Evolutionary conservation across 2,113 vertebrate species (phyloP).

Genomic region (Protobothrops flavoviridis): DNA sequence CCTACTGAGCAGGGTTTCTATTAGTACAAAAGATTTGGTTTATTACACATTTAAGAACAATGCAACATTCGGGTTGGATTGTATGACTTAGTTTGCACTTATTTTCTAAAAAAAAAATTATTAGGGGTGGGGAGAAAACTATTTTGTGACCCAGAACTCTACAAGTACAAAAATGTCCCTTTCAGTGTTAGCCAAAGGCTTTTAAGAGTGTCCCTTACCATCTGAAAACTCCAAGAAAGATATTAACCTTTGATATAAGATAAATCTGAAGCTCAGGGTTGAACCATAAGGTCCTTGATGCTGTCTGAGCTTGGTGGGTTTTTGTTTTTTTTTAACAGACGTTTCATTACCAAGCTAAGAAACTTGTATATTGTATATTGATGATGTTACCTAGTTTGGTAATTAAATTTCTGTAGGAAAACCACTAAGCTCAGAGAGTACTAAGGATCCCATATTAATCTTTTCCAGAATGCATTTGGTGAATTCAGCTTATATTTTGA

Average conservation of each 20-base stretch:
- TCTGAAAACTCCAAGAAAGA: neutral
- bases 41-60: conserved; percentile 11
- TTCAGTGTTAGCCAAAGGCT: neutral
- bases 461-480: neutral
- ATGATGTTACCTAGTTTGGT: neutral
- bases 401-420: neutral
- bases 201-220: neutral
- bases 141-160: neutral
- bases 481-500: neutral
- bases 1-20: neutral
- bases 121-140: neutral
- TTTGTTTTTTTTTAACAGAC: neutral
- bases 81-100: neutral
- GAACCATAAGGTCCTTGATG: neutral
- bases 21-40: conserved; percentile 22
- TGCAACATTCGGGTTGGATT: neutral
- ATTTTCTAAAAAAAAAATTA: conserved; percentile 11
- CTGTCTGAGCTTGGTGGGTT: too few species aligned
- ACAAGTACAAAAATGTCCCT: neutral
- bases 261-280: neutral
- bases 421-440: neutral
- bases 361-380: neutral
- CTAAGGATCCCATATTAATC: neutral
- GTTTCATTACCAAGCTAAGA: neutral
- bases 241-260: neutral